These are phyloP conservation scores for Anser brachyrhynchus DNA, from an alignment of 2,113 vertebrate genomes.

Conservation along the genomic window DNA sequence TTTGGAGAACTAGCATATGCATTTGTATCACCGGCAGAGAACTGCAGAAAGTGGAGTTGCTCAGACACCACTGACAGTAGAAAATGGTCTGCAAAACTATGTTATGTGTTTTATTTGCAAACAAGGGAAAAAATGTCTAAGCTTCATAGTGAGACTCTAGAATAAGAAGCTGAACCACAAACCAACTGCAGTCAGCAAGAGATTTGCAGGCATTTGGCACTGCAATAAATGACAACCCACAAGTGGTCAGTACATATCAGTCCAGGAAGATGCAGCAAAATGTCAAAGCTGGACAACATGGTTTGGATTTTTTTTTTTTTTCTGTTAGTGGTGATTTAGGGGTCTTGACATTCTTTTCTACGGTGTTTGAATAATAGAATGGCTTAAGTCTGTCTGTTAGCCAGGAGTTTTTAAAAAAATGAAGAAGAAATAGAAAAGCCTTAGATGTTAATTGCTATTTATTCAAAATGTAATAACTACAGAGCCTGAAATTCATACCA, in stretches of 20 bases:
- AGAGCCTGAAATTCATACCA: slow-evolving; percentile 53
- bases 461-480: slow-evolving; percentile 61
- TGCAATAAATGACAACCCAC: background rate
- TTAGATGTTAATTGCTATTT: slow-evolving; percentile 71
- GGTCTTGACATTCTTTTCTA: background rate
- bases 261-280: background rate
- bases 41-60: background rate
- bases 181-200: background rate
- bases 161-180: background rate
- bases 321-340: background rate
- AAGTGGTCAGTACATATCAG: background rate
- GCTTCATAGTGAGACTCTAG: background rate
- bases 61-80: background rate
- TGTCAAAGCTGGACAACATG: background rate
- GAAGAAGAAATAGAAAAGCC: slow-evolving; percentile 6
- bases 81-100: background rate
- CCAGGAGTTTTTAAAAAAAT: background rate
- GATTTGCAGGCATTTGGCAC: background rate
- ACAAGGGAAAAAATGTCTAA: background rate
- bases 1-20: background rate
- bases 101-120: background rate
- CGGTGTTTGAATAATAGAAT: slow-evolving; percentile 44
- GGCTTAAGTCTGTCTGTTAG: slow-evolving; percentile 37
- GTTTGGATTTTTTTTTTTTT: background rate
- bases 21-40: background rate